Percentiles rank a stretch among this genome's conserved stretches.
Evolutionary conservation across 2,797 vertebrate genomes (phyloP).

Genomic region (Manis javanica): DNA sequence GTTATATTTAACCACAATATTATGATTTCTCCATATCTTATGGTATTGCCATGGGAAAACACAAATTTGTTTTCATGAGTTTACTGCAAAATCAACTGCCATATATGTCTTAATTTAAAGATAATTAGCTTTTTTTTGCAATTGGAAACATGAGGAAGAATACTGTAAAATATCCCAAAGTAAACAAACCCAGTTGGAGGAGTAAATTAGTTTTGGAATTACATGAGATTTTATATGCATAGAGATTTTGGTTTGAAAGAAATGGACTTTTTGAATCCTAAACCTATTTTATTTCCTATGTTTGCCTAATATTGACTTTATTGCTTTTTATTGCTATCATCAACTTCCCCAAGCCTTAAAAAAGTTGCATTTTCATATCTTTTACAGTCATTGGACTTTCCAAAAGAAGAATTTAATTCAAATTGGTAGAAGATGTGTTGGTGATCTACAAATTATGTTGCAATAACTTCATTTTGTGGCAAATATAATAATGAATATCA

Average conservation of each 20-base stretch:
- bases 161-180: conserved; percentile 58
- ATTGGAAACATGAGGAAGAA: conserved; percentile 65
- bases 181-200: conserved; percentile 62
- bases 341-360: background rate
- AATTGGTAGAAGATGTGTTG: background rate
- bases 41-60: conserved; percentile 28
- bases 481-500: background rate
- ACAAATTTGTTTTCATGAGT: conserved; percentile 56
- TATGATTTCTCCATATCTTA: conserved; percentile 41
- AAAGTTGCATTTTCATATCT: conserved; percentile 2
- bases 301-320: conserved; percentile 1
- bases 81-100: conserved; percentile 60
- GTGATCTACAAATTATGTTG: background rate
- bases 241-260: conserved; percentile 38
- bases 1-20: conserved; percentile 36
- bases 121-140: conserved; percentile 46
- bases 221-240: conserved; percentile 44
- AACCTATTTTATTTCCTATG: conserved; percentile 49
- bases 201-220: conserved; percentile 74
- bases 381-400: background rate
- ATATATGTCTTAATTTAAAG: conserved; percentile 63
- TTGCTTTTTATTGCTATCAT: background rate
- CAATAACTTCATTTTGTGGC: conserved; percentile 32
- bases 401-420: conserved; percentile 27
- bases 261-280: conserved; percentile 4